phyloP scores from a whole-genome alignment of 2,113 vertebrate genomes.

The Lepus americanus region DNA sequence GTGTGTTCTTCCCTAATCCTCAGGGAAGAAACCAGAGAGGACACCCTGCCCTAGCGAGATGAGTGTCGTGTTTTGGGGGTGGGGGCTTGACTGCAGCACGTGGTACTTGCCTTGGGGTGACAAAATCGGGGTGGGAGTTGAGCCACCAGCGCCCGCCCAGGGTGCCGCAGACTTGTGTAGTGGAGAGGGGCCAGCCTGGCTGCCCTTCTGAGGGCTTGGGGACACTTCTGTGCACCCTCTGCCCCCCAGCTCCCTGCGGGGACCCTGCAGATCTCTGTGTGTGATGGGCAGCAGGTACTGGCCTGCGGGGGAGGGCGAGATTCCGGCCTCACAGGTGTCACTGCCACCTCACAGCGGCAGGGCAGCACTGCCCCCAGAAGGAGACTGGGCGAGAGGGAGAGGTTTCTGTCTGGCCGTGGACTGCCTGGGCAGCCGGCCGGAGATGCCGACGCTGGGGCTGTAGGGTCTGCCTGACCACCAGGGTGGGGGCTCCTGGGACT shows the following conservation, averaged over 20 bases:
- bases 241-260: neutral
- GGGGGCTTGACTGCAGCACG: conserved; percentile 2
- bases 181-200: neutral
- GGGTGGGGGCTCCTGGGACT: neutral
- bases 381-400: neutral
- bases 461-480: neutral
- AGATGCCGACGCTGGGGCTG: neutral
- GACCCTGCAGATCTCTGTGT: neutral
- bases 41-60: neutral
- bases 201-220: neutral
- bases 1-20: neutral
- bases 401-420: neutral
- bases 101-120: conserved; percentile 14
- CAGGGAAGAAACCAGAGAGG: conserved; percentile 36
- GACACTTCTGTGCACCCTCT: neutral
- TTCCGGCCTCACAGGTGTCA: neutral
- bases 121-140: neutral
- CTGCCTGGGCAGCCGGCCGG: neutral
- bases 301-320: neutral
- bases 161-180: neutral
- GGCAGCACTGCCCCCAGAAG: neutral
- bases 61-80: neutral
- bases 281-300: neutral
- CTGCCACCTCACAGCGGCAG: neutral
- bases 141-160: neutral